Base-by-base conservation (phyloP, 2,888 invertebrate genomes). In the Choreutis nemorana region DNA sequence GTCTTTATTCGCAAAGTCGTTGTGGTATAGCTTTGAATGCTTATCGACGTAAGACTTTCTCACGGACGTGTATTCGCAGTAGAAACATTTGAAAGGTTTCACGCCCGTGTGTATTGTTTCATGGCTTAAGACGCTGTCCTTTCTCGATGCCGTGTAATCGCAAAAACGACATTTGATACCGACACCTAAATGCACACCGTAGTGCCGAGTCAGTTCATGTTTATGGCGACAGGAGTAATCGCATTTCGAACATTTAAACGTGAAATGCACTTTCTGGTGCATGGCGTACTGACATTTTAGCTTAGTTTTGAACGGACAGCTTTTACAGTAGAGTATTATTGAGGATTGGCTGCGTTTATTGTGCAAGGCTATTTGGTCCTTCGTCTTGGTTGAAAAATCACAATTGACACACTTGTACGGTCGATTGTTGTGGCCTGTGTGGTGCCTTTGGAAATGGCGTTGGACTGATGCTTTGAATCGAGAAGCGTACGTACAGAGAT, bases 331-430 rank as follows among this genome's bases (percentile, higher is more conserved):
- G 0, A 68, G 26, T 0, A 28, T 3, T 0, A 31, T 23, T 0
- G 51, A 48, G 0, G 60, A 54, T 6, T 48, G 41, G 25, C 67
- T 70, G 1, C 70, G 31, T 34, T 66, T 68, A n/a, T 57, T 65
- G 25, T 72, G 72, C 7, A 71, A 35, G 0, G 59, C 40, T 4
- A 71, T 66, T 22, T 68, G 64, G 8, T 73, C 72, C 39, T 66
- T 65, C 0, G 71, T 72, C 47, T 71, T 71, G 0, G 71, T 67
- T 0, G 61, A 54, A 21, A 70, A 72, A 14, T 63, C 64, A 26
- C 72, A 73, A 23, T 67, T 64, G 0, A 50, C 29, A 25, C 72
- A 73, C 31, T 62, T 62, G 31, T 59, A 73, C 0, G 72, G 72
- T 2, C 58, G 36, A 10, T 54, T 55, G 1, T 57, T 39, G 0